A percentile compares a stretch with the other conserved stretches of the same genome.
phyloP scores from a whole-genome alignment of 2,888 invertebrate species.

The Megalurothrips usitatus region DNA sequence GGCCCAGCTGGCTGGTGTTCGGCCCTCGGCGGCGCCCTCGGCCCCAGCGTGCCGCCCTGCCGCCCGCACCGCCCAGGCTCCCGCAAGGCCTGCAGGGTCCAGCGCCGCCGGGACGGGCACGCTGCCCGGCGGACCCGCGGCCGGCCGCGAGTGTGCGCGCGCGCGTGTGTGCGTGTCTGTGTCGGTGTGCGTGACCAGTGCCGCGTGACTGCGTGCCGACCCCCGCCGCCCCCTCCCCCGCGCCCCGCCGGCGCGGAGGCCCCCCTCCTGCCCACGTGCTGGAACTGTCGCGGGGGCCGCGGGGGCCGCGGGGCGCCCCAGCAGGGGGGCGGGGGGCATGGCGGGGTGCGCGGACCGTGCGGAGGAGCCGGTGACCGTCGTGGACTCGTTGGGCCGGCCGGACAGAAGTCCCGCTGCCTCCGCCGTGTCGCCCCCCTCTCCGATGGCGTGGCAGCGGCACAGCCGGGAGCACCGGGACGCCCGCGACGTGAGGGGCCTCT shows the following conservation, averaged over 20 bases:
- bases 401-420: neutral
- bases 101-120: neutral
- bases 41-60: neutral
- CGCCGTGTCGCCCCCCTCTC: neutral
- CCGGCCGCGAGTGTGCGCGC: neutral
- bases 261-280: neutral
- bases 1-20: neutral
- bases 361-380: neutral
- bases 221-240: neutral
- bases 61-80: neutral
- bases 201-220: neutral
- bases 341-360: neutral
- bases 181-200: neutral
- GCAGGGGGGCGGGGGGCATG: neutral
- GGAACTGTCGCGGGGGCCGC: neutral
- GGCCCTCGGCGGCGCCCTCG: neutral
- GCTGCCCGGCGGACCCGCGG: neutral
- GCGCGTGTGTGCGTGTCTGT: neutral
- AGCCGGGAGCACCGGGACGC: too few species aligned
- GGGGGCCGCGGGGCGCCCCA: conserved; percentile 8
- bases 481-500: too few species aligned
- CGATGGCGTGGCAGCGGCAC: neutral
- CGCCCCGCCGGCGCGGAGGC: neutral
- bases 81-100: neutral
- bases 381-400: neutral